A percentile compares a stretch with the other conserved stretches of the same genome.
phyloP scores from a whole-genome alignment of 2,888 invertebrate species.

The Coelinius sp. region DNA sequence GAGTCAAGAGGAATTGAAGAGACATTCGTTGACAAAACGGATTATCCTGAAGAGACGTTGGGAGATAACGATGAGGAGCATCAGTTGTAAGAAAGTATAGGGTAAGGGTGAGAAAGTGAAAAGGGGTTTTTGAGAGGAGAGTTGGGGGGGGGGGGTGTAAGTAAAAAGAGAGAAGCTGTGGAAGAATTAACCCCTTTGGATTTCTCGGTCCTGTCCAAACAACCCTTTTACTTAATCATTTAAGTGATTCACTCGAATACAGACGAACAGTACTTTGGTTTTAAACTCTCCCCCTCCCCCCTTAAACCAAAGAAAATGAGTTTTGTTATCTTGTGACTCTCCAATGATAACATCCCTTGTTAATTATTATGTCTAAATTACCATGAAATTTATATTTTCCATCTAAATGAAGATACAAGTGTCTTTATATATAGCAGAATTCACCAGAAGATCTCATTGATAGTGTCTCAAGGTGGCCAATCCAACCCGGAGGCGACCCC shows the following conservation, averaged over 20 bases:
- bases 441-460: neutral
- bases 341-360: neutral
- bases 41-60: neutral
- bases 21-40: conserved; percentile 12
- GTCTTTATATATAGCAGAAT: neutral
- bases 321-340: conserved; percentile 1
- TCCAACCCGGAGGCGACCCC: neutral
- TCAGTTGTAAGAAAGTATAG: conserved; percentile 7
- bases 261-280: conserved; percentile 14
- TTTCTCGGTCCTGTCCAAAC: conserved; percentile 65
- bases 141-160: neutral
- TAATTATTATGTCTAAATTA: neutral
- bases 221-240: conserved; percentile 71
- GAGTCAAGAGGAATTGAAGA: conserved; percentile 16
- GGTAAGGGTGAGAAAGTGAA: neutral
- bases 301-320: neutral
- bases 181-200: conserved; percentile 57
- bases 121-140: neutral
- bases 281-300: neutral
- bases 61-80: conserved; percentile 13
- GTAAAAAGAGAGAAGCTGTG: conserved; percentile 43
- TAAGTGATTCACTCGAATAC: conserved; percentile 65
- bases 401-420: neutral
- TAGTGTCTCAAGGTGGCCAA: neutral
- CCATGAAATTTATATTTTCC: neutral